Conservation (phyloP, 2,888 invertebrate genomes). For the Sinotaia quadrata region DNA sequence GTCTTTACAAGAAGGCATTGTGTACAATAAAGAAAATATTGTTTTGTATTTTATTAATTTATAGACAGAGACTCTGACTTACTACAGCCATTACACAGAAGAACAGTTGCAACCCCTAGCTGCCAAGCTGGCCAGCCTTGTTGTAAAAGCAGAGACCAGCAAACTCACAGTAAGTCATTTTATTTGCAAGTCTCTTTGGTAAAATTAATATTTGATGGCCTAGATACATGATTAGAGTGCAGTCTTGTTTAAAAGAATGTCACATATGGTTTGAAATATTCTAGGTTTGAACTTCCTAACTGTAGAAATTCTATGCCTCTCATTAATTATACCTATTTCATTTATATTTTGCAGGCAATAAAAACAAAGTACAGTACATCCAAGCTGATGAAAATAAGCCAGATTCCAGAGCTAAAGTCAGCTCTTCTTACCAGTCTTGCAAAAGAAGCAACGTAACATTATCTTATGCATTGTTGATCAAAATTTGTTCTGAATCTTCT, state of each 20-base stretch:
- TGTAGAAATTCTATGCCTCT: background rate
- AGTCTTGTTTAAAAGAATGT: no score
- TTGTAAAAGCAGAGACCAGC: slow-evolving; percentile 80
- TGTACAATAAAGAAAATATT: background rate
- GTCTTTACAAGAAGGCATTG: background rate
- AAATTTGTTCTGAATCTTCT: background rate
- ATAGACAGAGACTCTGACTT: slow-evolving; percentile 81
- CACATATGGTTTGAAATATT: no score
- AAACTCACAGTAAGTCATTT: slow-evolving; percentile 77
- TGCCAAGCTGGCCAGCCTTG: slow-evolving; percentile 80
- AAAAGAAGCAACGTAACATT: background rate
- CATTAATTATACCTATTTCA: background rate
- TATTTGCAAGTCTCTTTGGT: background rate
- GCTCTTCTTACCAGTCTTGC: slow-evolving; percentile 52
- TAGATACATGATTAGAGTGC: no score
- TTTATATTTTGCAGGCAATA: slow-evolving; percentile 67
- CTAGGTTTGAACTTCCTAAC: no score
- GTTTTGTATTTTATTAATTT: slow-evolving; percentile 15
- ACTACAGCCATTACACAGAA: slow-evolving; percentile 84
- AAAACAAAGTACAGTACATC: slow-evolving; percentile 72
- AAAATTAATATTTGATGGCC: no score
- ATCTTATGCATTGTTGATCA: background rate
- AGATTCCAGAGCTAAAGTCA: slow-evolving; percentile 66
- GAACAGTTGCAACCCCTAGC: slow-evolving; percentile 81
- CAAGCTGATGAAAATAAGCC: slow-evolving; percentile 73